Percentiles rank a stretch among this genome's conserved stretches.
Conservation (phyloP, 2,888 invertebrate species). For the Luffia ferchaultella region DNA sequence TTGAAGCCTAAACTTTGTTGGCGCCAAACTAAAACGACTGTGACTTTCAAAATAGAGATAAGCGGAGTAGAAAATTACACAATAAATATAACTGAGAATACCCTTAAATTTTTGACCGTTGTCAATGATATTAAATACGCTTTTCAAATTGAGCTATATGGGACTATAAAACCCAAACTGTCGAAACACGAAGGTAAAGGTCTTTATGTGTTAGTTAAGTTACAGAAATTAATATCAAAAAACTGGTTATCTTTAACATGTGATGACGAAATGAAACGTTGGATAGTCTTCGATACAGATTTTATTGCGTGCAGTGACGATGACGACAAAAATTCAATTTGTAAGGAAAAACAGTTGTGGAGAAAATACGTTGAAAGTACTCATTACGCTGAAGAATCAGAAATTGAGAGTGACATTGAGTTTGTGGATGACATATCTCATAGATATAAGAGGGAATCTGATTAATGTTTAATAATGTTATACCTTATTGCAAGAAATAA, state of each 20-base stretch:
- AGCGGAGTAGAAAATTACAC: slow-evolving; percentile 35
- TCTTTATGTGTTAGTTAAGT: slow-evolving; percentile 35
- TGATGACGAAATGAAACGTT: slow-evolving; percentile 27
- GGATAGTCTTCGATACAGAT: slow-evolving; percentile 27
- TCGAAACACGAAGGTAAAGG: slow-evolving; percentile 38
- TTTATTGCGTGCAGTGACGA: slow-evolving; percentile 37
- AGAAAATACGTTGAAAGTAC: slow-evolving; percentile 21
- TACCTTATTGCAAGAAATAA: too few relatives aligned
- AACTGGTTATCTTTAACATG: slow-evolving; percentile 40
- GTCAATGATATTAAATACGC: slow-evolving; percentile 31
- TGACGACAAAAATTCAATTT: slow-evolving; percentile 24
- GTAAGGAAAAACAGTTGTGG: slow-evolving; percentile 11
- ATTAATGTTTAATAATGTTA: neutral
- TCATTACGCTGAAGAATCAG: slow-evolving; percentile 23
- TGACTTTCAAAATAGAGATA: slow-evolving; percentile 39
- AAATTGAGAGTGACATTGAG: slow-evolving; percentile 24
- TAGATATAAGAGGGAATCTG: slow-evolving; percentile 8
- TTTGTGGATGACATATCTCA: slow-evolving; percentile 24
- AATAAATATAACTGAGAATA: slow-evolving; percentile 28
- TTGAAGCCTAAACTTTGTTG: slow-evolving; percentile 36
- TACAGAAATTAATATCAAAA: slow-evolving; percentile 30
- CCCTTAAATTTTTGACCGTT: slow-evolving; percentile 28
- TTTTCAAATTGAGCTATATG: slow-evolving; percentile 45
- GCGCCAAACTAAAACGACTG: slow-evolving; percentile 33
- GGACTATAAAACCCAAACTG: slow-evolving; percentile 27